Conservation (phyloP, 2,888 invertebrate genomes). For the Cerastis rubricosa region DNA sequence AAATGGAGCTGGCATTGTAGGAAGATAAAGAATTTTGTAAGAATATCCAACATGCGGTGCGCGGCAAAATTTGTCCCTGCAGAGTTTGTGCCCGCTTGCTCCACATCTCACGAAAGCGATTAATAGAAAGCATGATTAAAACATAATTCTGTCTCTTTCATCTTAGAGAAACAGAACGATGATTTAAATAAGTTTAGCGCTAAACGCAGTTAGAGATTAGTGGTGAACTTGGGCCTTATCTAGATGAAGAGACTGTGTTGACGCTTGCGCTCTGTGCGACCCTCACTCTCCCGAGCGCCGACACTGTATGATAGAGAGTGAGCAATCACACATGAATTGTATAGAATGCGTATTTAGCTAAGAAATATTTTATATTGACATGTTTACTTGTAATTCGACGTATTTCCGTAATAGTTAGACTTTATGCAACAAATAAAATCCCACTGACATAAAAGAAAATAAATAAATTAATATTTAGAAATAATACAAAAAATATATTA, state of each 20-base stretch:
- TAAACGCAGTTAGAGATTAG: neutral
- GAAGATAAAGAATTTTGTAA: slow-evolving; percentile 22
- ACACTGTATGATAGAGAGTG: neutral
- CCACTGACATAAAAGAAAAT: neutral
- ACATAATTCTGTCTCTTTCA: neutral
- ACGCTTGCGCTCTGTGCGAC: slow-evolving; percentile 26
- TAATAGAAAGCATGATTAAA: neutral
- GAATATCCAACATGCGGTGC: slow-evolving; percentile 1
- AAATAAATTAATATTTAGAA: neutral
- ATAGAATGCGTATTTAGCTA: slow-evolving; percentile 3
- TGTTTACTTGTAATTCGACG: slow-evolving; percentile 6
- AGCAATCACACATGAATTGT: slow-evolving; percentile 1
- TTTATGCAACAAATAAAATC: neutral
- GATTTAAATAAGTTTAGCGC: neutral
- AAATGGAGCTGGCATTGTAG: slow-evolving; percentile 1
- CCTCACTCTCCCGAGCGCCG: slow-evolving; percentile 18
- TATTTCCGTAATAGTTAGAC: slow-evolving; percentile 10
- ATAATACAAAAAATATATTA: neutral
- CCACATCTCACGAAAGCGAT: neutral
- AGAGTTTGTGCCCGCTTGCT: neutral
- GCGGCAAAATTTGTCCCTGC: neutral
- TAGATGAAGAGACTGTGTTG: neutral
- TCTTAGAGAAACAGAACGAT: neutral
- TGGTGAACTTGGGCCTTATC: slow-evolving; percentile 4
- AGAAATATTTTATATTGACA: neutral